phyloP scores from a whole-genome alignment of 2,797 vertebrate genomes.

The Telmatherina bonti region DNA sequence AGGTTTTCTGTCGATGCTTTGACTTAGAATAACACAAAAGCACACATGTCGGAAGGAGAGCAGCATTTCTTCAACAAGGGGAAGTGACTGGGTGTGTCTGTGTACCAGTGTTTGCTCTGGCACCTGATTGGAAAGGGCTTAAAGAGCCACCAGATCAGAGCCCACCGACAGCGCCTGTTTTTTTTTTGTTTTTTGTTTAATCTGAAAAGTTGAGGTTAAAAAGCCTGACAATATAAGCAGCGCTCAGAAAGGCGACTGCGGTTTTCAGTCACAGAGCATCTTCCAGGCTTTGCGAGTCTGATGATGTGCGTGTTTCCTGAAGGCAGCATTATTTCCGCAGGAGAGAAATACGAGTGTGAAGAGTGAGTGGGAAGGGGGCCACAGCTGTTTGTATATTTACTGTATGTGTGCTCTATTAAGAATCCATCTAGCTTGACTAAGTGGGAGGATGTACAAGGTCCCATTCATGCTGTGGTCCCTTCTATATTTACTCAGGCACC shows the following conservation, averaged over 20 bases:
- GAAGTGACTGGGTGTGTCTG: conserved; percentile 25
- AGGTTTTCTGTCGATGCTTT: conserved; percentile 19
- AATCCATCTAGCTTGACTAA: conserved; percentile 62
- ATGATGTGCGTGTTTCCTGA: conserved; percentile 60
- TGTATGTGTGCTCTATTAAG: conserved; percentile 51
- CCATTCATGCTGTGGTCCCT: conserved; percentile 72
- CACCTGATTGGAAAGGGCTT: conserved; percentile 26
- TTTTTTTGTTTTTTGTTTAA: too few relatives aligned
- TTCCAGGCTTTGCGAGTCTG: conserved; percentile 43
- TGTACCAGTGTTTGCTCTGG: conserved; percentile 19
- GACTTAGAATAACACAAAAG: conserved; percentile 14
- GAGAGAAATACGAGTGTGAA: conserved; percentile 34
- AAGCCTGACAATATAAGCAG: conserved; percentile 25
- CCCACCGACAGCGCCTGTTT: conserved; percentile 6
- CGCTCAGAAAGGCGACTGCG: conserved; percentile 29
- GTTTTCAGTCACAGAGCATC: conserved; percentile 21
- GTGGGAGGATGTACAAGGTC: conserved; percentile 70
- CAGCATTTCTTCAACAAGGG: conserved; percentile 9
- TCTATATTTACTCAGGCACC: conserved; percentile 64
- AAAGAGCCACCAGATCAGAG: conserved; percentile 14
- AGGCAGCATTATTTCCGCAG: conserved; percentile 57
- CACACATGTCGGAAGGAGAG: conserved; percentile 21
- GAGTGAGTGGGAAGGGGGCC: conserved; percentile 55
- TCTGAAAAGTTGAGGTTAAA: conserved; percentile 22
- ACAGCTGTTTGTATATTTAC: conserved; percentile 62